Evolutionary conservation across 2,888 invertebrate species (phyloP), one percentile per base, ranked within the genome.

Genomic region (Xanthia icteritia): DNA sequence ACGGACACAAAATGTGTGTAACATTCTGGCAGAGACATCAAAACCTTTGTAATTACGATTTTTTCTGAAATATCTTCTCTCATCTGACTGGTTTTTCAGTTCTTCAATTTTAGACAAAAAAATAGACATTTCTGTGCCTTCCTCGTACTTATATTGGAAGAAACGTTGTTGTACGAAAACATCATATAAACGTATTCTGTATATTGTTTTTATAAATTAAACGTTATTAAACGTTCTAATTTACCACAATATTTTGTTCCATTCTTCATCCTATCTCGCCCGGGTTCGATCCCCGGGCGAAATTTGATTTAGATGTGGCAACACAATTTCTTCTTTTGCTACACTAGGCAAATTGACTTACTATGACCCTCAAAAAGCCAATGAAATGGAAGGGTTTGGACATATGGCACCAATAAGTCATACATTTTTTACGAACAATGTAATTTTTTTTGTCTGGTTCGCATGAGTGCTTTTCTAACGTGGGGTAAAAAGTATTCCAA

Each of bases 371-470:
- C 23, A 58, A 68, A 76, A 51, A 76, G 2, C 67, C 64, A 77
- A 31, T 80, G 39, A 82, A 60, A 60, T 77, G 64, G 31, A 80
- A 82, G 45, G 77, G 68, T 82, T 76, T 58, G 67, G 67, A 76
- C 31, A 65, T 69, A 80, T 64, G 82, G 27, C 5, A 45, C 27
- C 64, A 67, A 69, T 82, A 65, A 63, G 17, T 76, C 51, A 77
- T 54, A 58, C 45, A 58, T 58, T 11, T 74, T 73, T 36, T 58
- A 54, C 58, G 45, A 68, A 60, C 48, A 54, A 76, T 68, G 63
- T n/a, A 5, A n/a, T 23, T 75, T 69, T 74, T 76, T 63, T 36
- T 4, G 36, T 54, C 45, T 23, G 68, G 39, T 60, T 54, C 78
- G 83, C 64, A 23, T 77, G 58, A 60, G 15, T 17, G 51, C 15